Conservation (phyloP, 2,113 vertebrate species). For the Cacatua alba region DNA sequence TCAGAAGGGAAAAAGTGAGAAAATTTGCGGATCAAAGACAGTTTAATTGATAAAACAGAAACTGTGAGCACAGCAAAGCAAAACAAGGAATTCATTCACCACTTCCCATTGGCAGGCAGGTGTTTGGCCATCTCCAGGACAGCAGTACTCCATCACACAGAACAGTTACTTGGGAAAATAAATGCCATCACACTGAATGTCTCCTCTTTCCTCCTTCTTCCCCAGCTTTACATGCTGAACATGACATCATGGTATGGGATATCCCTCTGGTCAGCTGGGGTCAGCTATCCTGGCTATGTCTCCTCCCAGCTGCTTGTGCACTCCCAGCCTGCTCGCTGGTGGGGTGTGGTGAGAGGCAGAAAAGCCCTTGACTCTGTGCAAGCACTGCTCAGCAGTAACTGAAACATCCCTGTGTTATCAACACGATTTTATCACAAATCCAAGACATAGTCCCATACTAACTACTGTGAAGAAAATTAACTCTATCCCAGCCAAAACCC, state of each 20-base stretch:
- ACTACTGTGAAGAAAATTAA: not conserved
- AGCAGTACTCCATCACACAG: fast-evolving
- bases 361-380: not conserved
- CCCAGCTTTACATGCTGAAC: not conserved
- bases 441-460: not conserved
- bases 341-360: not conserved
- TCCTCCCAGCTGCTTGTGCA: not conserved
- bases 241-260: not conserved
- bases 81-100: not conserved
- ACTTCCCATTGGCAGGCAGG: not conserved
- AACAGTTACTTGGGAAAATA: not conserved
- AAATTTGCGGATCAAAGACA: fast-evolving
- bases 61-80: not conserved
- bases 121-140: not conserved
- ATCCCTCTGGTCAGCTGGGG: no score
- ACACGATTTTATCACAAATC: not conserved
- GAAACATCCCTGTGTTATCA: not conserved
- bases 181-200: fast-evolving
- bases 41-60: not conserved
- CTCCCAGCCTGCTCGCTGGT: fast-evolving
- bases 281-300: fast-evolving
- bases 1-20: not conserved
- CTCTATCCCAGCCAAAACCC: not conserved
- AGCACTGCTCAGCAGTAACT: not conserved
- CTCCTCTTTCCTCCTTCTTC: not conserved